Conservation (phyloP, 2,797 vertebrate genomes). For the Allobates femoralis region DNA sequence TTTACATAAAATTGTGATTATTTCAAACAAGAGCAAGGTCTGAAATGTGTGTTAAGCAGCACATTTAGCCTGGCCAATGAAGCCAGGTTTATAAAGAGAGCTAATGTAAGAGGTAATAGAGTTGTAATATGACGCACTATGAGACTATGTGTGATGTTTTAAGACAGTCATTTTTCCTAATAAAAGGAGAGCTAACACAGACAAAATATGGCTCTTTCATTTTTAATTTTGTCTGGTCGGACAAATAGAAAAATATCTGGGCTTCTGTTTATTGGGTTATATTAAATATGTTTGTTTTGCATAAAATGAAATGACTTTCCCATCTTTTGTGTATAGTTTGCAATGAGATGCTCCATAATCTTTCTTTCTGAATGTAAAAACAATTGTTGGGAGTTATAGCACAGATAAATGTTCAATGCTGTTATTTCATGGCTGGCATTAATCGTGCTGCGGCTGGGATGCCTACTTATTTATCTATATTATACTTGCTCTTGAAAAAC, state of each 20-base stretch:
- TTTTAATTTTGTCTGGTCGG: background rate
- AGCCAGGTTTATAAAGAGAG: too few relatives aligned
- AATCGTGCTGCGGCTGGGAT: background rate
- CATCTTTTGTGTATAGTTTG: conserved; percentile 3
- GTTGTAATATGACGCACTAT: too few relatives aligned
- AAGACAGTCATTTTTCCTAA: background rate
- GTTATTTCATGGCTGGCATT: conserved; percentile 13
- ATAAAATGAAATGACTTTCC: background rate
- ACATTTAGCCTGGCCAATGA: too few relatives aligned
- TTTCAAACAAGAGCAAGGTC: too few relatives aligned
- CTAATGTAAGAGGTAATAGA: too few relatives aligned
- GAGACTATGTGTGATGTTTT: too few relatives aligned
- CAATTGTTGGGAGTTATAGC: conserved; percentile 17
- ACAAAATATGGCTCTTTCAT: conserved; percentile 1
- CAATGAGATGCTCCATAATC: background rate
- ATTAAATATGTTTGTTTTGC: conserved; percentile 8
- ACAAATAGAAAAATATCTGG: background rate
- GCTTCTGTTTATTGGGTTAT: background rate
- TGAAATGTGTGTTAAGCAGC: too few relatives aligned
- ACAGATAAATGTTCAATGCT: conserved; percentile 2
- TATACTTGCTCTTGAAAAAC: conserved; percentile 18
- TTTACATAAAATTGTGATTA: too few relatives aligned
- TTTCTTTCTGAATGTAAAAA: conserved; percentile 21
- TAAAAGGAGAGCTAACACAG: background rate
- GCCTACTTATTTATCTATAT: conserved; percentile 8